Evolutionary conservation across 2,888 invertebrate species (phyloP).

Genomic region (Strigamia maritima): DNA sequence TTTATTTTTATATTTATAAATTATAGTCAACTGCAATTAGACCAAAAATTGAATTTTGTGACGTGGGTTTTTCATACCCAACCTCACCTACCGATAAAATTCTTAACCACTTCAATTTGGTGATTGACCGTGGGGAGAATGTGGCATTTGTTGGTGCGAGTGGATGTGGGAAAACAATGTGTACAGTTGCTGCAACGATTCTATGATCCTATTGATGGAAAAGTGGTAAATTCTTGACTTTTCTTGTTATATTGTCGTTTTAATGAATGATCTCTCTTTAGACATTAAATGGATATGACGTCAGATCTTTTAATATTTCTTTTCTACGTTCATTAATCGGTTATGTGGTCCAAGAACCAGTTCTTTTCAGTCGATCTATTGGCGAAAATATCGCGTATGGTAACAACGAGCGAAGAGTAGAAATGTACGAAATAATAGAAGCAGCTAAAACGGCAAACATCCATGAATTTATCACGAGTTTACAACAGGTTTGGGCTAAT

Average conservation of each 20-base stretch:
- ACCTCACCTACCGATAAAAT: slow-evolving; percentile 67
- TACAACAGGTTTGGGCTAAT: slow-evolving; percentile 48
- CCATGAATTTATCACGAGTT: slow-evolving; percentile 49
- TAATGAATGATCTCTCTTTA: neutral
- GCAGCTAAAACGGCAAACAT: slow-evolving; percentile 55
- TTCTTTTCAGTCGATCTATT: slow-evolving; percentile 82
- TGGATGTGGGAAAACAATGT: slow-evolving; percentile 51
- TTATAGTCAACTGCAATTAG: too few species aligned
- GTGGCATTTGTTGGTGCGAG: slow-evolving; percentile 48
- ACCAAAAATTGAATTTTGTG: neutral
- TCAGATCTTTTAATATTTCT: slow-evolving; percentile 65
- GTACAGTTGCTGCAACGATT: slow-evolving; percentile 60
- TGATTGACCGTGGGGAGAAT: slow-evolving; percentile 44
- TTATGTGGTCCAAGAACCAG: slow-evolving; percentile 89
- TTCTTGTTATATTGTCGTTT: neutral
- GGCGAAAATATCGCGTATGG: slow-evolving; percentile 90
- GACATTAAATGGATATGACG: slow-evolving; percentile 59
- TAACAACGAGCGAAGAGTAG: slow-evolving; percentile 66
- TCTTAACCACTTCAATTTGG: slow-evolving; percentile 43
- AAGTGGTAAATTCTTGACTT: slow-evolving; percentile 48
- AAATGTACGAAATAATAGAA: slow-evolving; percentile 69
- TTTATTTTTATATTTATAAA: too few species aligned
- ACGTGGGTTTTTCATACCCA: slow-evolving; percentile 61
- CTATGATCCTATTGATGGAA: slow-evolving; percentile 63
- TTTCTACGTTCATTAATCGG: slow-evolving; percentile 74